phyloP scores from a whole-genome alignment of 2,113 vertebrate genomes.

The Hystrix brachyura region DNA sequence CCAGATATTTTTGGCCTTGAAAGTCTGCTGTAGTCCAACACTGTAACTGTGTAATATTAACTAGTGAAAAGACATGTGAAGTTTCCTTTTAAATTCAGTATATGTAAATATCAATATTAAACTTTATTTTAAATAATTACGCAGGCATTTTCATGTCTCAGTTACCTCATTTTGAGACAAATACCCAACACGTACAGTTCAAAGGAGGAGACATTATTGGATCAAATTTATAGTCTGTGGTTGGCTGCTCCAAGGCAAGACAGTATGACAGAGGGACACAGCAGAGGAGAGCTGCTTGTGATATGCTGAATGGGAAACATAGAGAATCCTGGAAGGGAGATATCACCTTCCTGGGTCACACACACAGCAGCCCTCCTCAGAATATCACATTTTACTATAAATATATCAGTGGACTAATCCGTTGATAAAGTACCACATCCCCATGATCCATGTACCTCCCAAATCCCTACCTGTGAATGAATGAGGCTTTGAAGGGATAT shows the following conservation, averaged over 20 bases:
- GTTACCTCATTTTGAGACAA: neutral
- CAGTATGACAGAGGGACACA: neutral
- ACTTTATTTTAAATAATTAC: neutral
- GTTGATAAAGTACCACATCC: too few species aligned
- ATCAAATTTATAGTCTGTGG: too few species aligned
- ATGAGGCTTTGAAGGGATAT: too few species aligned
- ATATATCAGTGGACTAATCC: too few species aligned
- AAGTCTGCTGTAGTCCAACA: neutral
- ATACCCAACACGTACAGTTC: neutral
- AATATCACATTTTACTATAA: too few species aligned
- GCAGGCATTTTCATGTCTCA: neutral
- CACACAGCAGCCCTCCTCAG: neutral
- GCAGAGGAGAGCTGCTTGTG: neutral
- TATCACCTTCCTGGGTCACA: neutral
- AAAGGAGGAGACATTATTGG: too few species aligned
- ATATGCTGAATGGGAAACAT: neutral
- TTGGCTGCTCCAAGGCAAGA: neutral
- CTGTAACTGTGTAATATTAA: neutral
- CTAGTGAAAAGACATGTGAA: neutral
- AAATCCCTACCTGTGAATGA: too few species aligned
- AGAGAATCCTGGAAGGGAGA: neutral
- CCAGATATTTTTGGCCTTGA: neutral
- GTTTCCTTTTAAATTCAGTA: neutral
- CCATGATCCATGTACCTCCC: too few species aligned
- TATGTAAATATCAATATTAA: neutral